phyloP scores from a whole-genome alignment of 2,888 invertebrate species.

The Chloromyia formosa region DNA sequence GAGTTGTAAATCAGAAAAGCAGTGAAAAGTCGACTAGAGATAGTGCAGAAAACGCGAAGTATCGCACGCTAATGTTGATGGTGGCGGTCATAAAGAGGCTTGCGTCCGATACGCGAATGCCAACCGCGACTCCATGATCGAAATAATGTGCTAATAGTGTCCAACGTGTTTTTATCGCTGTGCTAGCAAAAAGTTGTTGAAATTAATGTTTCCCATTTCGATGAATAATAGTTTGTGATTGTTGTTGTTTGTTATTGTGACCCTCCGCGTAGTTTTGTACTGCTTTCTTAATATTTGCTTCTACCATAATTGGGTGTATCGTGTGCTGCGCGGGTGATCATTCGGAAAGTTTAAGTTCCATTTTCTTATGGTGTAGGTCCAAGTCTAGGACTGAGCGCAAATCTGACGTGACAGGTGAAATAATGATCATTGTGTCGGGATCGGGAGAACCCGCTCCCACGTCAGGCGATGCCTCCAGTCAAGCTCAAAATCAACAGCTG shows the following conservation, averaged over 20 bases:
- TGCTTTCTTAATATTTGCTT: not conserved
- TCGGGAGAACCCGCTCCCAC: constrained; percentile 25
- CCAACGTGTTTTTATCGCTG: constrained; percentile 26
- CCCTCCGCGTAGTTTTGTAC: not conserved
- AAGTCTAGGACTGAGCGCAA: too few relatives aligned
- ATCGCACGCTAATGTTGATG: constrained; percentile 12
- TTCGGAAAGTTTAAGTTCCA: too few relatives aligned
- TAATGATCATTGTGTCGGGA: constrained; percentile 41
- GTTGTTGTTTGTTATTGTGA: constrained; percentile 24
- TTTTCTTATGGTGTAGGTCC: too few relatives aligned
- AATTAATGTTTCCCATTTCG: constrained; percentile 22
- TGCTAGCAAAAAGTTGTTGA: not conserved
- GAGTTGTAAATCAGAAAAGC: constrained; percentile 35
- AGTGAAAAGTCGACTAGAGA: constrained; percentile 31
- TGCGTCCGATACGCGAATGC: constrained; percentile 17
- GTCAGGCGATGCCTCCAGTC: not conserved
- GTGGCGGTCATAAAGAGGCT: not conserved
- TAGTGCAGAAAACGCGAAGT: constrained; percentile 23
- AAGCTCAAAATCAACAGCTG: constrained; percentile 24
- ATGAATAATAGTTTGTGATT: constrained; percentile 12
- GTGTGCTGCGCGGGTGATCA: too few relatives aligned
- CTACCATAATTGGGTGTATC: too few relatives aligned
- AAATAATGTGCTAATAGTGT: constrained; percentile 41
- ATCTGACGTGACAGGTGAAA: constrained; percentile 7
- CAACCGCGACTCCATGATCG: too few relatives aligned